Conservation (phyloP, 2,113 vertebrate species). For the Phylloscopus trochilus region DNA sequence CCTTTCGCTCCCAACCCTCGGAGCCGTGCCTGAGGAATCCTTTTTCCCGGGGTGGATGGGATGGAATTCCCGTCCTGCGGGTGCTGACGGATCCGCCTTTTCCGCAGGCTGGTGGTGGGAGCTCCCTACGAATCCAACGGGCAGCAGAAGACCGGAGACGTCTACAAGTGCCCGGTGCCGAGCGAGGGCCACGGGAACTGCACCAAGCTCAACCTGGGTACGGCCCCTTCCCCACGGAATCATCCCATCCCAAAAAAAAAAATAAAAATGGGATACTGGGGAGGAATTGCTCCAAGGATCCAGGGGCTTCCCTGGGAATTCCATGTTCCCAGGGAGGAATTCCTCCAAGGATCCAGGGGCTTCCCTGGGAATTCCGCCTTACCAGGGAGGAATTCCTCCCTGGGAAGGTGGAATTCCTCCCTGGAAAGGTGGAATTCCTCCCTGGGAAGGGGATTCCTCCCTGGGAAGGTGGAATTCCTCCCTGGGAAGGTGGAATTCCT, state of each 20-base stretch:
- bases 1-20: accelerated
- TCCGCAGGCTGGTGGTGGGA: slow-evolving; percentile 89
- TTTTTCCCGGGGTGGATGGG: accelerated
- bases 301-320: too few species aligned
- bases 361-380: too few species aligned
- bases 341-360: too few species aligned
- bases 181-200: slow-evolving; percentile 81
- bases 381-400: too few species aligned
- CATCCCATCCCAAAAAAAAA: accelerated
- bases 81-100: neutral
- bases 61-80: accelerated
- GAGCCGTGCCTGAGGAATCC: neutral
- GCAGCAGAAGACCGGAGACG: slow-evolving; percentile 91
- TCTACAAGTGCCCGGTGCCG: slow-evolving; percentile 89
- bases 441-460: too few species aligned
- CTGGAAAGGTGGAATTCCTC: too few species aligned
- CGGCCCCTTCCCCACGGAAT: accelerated
- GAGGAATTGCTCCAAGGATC: too few species aligned
- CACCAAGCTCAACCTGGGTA: slow-evolving; percentile 95
- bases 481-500: too few species aligned
- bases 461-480: too few species aligned
- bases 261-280: accelerated
- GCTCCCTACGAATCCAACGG: slow-evolving; percentile 92
- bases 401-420: neutral
- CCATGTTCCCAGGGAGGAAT: too few species aligned